A percentile compares a stretch with the other conserved stretches of the same genome.
Evolutionary conservation across 2,113 vertebrate species (phyloP).

Genomic region (Bufo gargarizans): DNA sequence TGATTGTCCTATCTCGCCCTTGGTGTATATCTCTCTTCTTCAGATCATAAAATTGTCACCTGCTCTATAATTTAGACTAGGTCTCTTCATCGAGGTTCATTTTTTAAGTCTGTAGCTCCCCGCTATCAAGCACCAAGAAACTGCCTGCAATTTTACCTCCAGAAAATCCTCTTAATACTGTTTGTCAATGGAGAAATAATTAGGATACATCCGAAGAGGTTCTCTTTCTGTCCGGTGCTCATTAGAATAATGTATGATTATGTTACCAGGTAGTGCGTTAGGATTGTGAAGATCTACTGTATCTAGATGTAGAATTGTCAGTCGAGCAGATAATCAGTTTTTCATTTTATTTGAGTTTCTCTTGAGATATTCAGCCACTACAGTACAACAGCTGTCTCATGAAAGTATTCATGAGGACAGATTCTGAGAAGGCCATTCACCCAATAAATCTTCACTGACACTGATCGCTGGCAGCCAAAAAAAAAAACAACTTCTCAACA

Average conservation of each 20-base stretch:
- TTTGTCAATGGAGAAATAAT: slow-evolving; percentile 26
- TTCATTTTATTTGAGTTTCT: slow-evolving; percentile 55
- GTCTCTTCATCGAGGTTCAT: neutral
- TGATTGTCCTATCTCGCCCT: slow-evolving; percentile 12
- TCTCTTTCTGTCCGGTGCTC: neutral
- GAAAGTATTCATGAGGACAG: slow-evolving; percentile 57
- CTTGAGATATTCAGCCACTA: slow-evolving; percentile 37
- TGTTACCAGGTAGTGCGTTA: slow-evolving; percentile 4
- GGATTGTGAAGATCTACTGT: slow-evolving; percentile 17
- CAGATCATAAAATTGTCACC: slow-evolving; percentile 42
- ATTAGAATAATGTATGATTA: slow-evolving; percentile 20
- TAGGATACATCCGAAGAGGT: neutral
- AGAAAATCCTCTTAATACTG: slow-evolving; percentile 9
- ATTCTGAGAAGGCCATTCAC: slow-evolving; percentile 55
- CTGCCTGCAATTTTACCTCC: neutral
- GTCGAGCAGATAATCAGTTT: slow-evolving; percentile 50
- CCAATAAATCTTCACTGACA: slow-evolving; percentile 55
- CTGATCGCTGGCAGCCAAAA: slow-evolving; percentile 50
- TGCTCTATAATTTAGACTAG: slow-evolving; percentile 32
- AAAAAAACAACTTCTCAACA: slow-evolving; percentile 28
- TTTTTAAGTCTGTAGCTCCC: slow-evolving; percentile 6
- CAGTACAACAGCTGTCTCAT: slow-evolving; percentile 54
- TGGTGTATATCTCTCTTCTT: slow-evolving; percentile 10
- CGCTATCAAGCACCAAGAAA: neutral
- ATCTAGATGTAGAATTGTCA: slow-evolving; percentile 39